Percentiles rank a stretch among this genome's conserved stretches.
These are phyloP conservation scores for Drosophila repletoides DNA, from an alignment of 1,140 invertebrate genomes.

Conservation along the genomic window DNA sequence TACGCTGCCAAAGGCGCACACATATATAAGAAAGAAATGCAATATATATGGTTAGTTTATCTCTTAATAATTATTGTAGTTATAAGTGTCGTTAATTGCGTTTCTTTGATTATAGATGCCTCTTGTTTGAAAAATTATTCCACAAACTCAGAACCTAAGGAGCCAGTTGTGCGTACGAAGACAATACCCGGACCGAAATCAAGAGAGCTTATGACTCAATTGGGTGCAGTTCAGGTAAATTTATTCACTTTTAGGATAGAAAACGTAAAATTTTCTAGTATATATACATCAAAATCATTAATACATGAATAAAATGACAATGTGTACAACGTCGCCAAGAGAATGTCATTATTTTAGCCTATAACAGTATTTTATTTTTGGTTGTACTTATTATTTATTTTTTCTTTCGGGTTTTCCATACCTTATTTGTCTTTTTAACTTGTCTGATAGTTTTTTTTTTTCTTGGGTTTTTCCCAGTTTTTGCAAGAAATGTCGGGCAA, in stretches of 20 bases:
- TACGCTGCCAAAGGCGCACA: constrained; percentile 22
- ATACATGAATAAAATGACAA: not conserved
- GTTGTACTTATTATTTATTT: not conserved
- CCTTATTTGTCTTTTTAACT: too few relatives aligned
- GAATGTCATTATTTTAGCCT: too few relatives aligned
- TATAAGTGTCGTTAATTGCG: not conserved
- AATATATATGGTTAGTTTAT: constrained; percentile 17
- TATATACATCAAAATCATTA: not conserved
- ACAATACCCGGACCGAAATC: constrained; percentile 88
- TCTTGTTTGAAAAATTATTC: constrained; percentile 25
- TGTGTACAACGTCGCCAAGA: too few relatives aligned
- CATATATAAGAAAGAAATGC: constrained; percentile 8
- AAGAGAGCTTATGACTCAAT: constrained; percentile 32
- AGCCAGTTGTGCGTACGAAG: constrained; percentile 85
- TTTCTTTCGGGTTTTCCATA: too few relatives aligned
- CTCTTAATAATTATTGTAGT: not conserved
- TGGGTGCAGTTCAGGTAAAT: constrained; percentile 31
- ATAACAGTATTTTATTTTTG: too few relatives aligned
- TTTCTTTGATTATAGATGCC: constrained; percentile 1
- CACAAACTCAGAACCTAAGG: constrained; percentile 84
- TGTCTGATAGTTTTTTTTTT: too few relatives aligned
- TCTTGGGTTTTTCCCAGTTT: too few relatives aligned
- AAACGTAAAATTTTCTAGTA: not conserved
- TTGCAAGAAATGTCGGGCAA: too few relatives aligned
- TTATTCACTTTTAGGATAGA: not conserved